Evolutionary conservation across 2,888 invertebrate species (phyloP).

Genomic region (Brachynemurus nebulosus): DNA sequence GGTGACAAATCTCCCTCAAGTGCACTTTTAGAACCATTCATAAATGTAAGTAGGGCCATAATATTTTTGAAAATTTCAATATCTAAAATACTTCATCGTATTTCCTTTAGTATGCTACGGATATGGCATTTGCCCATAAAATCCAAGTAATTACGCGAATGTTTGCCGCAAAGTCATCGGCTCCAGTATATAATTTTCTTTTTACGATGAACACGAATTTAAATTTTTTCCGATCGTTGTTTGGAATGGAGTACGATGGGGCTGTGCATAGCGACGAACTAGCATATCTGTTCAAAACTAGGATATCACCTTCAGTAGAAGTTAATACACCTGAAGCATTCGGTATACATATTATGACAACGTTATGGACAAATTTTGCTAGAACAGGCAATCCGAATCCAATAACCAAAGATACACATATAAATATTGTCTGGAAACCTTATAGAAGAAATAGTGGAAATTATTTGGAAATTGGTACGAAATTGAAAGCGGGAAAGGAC

Average conservation of each 20-base stretch:
- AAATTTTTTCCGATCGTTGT: not conserved
- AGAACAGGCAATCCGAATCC: not conserved
- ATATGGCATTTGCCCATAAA: not conserved
- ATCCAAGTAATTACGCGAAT: not conserved
- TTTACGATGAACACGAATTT: not conserved
- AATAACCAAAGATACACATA: not conserved
- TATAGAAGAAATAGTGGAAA: not conserved
- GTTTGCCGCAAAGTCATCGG: not conserved
- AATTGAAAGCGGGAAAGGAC: not conserved
- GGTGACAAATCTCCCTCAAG: not conserved
- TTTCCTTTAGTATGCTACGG: not conserved
- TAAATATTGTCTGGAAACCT: not conserved
- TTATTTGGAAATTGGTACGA: not conserved
- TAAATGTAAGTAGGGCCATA: not conserved
- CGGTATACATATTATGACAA: not conserved
- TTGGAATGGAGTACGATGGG: not conserved
- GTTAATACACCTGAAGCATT: not conserved
- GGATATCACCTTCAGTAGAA: not conserved
- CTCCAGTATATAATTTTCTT: not conserved
- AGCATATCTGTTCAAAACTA: not conserved
- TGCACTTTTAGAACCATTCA: too few relatives aligned
- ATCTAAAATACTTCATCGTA: not conserved
- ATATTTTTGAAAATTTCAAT: not conserved
- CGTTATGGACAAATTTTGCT: not conserved
- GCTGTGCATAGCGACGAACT: not conserved